Conservation (phyloP, 2,888 invertebrate species). For the Melanchra persicariae region DNA sequence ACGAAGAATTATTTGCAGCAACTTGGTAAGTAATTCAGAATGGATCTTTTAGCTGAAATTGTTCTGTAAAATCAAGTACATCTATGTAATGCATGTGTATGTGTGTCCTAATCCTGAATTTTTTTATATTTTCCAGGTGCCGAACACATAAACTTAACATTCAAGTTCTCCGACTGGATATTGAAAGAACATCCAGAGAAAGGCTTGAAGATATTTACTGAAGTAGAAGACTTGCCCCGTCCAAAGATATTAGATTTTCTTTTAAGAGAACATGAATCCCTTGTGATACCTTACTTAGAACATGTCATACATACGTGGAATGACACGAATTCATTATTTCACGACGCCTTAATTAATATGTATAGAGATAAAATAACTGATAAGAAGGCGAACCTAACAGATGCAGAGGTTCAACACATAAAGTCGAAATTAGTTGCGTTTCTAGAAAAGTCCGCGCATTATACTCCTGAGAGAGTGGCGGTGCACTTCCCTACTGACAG, state of each 20-base stretch:
- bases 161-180: slow-evolving; percentile 98
- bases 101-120: no score
- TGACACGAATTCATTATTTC: slow-evolving; percentile 96
- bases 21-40: slow-evolving; percentile 90
- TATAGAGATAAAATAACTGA: slow-evolving; percentile 94
- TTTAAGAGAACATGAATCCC: slow-evolving; percentile 94
- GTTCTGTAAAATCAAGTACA: no score
- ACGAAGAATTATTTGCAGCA: slow-evolving; percentile 98
- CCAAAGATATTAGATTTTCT: slow-evolving; percentile 97
- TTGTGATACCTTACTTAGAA: slow-evolving; percentile 98
- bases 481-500: slow-evolving; percentile 96
- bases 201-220: slow-evolving; percentile 97
- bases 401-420: slow-evolving; percentile 83
- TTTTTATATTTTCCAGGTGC: slow-evolving; percentile 88
- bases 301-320: slow-evolving; percentile 98
- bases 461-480: slow-evolving; percentile 96
- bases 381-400: slow-evolving; percentile 79
- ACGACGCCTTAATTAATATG: slow-evolving; percentile 97
- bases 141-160: slow-evolving; percentile 96
- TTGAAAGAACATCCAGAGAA: slow-evolving; percentile 96
- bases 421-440: slow-evolving; percentile 93
- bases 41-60: no score
- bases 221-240: slow-evolving; percentile 97
- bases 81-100: no score
- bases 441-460: slow-evolving; percentile 94